These are phyloP conservation scores for Chloroclystis v-ata DNA, from an alignment of 2,888 invertebrate species.

Conservation along the genomic window DNA sequence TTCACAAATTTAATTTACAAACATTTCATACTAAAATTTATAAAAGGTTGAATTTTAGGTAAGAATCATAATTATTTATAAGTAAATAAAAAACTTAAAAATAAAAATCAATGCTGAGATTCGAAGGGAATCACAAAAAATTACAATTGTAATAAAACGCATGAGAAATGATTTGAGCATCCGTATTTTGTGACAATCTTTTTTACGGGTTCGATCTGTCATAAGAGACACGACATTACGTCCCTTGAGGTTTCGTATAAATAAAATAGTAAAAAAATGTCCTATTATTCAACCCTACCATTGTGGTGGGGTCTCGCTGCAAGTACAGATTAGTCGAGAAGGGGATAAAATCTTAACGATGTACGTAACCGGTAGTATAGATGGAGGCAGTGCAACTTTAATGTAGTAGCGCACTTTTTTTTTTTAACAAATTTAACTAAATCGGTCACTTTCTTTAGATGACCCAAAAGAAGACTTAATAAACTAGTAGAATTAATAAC, in stretches of 20 bases:
- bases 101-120: no score
- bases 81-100: no score
- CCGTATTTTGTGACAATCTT: constrained; percentile 39
- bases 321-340: constrained; percentile 69
- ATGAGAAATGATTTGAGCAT: constrained; percentile 30
- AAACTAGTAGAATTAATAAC: no score
- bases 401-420: constrained; percentile 10
- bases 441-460: neutral
- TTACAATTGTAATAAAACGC: constrained; percentile 33
- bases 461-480: no score
- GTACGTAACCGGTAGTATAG: constrained; percentile 50
- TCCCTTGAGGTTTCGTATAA: constrained; percentile 50
- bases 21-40: no score
- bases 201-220: constrained; percentile 63
- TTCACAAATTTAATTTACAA: no score
- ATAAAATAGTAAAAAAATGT: constrained; percentile 59
- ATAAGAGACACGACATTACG: constrained; percentile 47
- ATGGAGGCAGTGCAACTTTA: constrained; percentile 20
- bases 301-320: constrained; percentile 48
- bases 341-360: constrained; percentile 75
- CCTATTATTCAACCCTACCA: constrained; percentile 69
- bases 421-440: neutral
- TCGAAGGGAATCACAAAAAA: constrained; percentile 29
- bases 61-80: no score
- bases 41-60: no score